A percentile compares a stretch with the other conserved stretches of the same genome.
Evolutionary conservation across 2,888 invertebrate genomes (phyloP).

Genomic region (Siphlonurus alternatus): DNA sequence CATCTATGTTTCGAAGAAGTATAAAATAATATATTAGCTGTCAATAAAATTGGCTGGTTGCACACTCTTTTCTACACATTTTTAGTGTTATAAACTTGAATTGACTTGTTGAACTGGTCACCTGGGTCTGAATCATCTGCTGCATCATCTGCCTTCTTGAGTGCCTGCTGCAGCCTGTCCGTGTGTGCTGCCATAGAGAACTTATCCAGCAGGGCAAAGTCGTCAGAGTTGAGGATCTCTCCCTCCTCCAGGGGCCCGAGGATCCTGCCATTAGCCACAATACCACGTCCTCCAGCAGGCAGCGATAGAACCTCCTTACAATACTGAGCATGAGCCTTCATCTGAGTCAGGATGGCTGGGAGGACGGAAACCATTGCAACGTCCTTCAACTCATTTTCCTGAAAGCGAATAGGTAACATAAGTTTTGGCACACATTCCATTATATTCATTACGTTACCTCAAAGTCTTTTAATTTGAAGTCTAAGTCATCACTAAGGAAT

Average conservation of each 20-base stretch:
- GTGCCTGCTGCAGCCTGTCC: conserved; percentile 36
- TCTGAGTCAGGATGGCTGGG: conserved; percentile 5
- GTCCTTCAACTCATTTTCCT: background rate
- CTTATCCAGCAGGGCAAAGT: conserved; percentile 77
- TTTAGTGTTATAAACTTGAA: too few species aligned
- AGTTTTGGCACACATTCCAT: too few species aligned
- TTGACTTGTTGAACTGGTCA: too few species aligned
- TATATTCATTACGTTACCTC: background rate
- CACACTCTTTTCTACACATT: too few species aligned
- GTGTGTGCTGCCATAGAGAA: conserved; percentile 21
- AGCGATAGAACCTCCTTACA: conserved; percentile 54
- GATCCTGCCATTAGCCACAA: conserved; percentile 78
- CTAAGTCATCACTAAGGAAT: too few species aligned
- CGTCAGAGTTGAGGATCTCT: conserved; percentile 70
- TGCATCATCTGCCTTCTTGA: conserved; percentile 34
- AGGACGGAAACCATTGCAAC: background rate
- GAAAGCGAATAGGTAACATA: too few species aligned
- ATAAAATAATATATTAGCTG: too few species aligned
- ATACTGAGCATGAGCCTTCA: conserved; percentile 39
- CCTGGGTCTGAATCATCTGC: conserved; percentile 17
- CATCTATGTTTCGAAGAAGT: too few species aligned
- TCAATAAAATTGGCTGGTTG: too few species aligned
- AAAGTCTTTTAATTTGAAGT: background rate
- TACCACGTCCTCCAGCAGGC: conserved; percentile 43
- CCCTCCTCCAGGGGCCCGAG: conserved; percentile 61